Base-by-base conservation (phyloP, 2,888 invertebrate species). In the Eupithecia insigniata region DNA sequence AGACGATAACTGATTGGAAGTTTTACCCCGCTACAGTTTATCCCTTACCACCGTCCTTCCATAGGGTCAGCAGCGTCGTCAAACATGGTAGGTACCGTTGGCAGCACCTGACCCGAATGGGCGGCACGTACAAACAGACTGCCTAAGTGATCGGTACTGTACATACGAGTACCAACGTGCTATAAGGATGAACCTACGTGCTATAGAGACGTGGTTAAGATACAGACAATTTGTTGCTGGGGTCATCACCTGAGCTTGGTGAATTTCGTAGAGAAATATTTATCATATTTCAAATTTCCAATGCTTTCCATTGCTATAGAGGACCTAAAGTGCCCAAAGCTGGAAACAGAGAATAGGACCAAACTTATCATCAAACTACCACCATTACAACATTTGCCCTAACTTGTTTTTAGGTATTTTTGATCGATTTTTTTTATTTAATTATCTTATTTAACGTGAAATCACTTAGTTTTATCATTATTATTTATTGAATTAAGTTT, bases 41-140 rank as follows among this genome's bases (percentile, higher is more conserved):
- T 82, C 66, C 76, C 76, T 85, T 82, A 76, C 69, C 72, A 22
- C 73, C 76, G 68, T 60, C 76, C 66, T 71, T 67, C 71, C 78
- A 88, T 89, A 91, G 90, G 92, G 91, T 92, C 91, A 91, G 87
- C 89, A 88, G 82, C 85, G 84, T 89, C 90, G 89, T 90, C 91
- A 90, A 91, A 89, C 88, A 85, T 89, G 88, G 90, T 93, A 89
- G 88, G 90, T 93, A 93, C 93, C 93, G 93, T 94, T 91, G 89
- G 87, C 85, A 85, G 82, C 90, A 89, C 89, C 88, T 91, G 92
- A 92, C 93, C 91, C 90, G 86, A 86, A 90, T 90, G 89, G 86
- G 85, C 85, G 83, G 87, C 87, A 88, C 89, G 88, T 88, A 88
- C 89, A 88, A 90, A 89, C 90, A 88, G 86, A 86, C 89, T 86